Percentiles rank a stretch among this genome's conserved stretches.
Conservation (phyloP, 2,797 vertebrate genomes). For the Centropyge bicolor region DNA sequence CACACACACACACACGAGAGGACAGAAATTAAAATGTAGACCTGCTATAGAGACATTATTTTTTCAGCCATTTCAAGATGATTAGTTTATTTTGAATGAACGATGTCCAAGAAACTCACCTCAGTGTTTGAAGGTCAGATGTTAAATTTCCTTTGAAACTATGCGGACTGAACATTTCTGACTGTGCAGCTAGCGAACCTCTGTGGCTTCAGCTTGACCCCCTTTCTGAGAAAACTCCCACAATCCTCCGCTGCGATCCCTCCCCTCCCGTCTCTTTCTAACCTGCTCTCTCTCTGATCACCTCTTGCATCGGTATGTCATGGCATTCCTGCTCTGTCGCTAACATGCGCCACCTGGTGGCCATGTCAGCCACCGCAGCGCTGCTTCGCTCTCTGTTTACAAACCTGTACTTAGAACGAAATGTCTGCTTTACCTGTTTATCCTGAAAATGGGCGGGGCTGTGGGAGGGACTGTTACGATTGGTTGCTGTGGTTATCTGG, state of each 20-base stretch:
- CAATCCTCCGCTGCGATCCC: constrained; percentile 54
- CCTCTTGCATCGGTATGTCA: constrained; percentile 77
- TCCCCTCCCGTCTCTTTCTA: constrained; percentile 37
- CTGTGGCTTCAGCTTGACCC: constrained; percentile 15
- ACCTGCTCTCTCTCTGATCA: constrained; percentile 67
- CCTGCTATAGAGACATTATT: neutral
- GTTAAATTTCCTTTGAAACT: constrained; percentile 40
- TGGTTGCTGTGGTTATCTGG: constrained; percentile 17
- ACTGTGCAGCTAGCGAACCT: neutral
- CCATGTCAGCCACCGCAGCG: constrained; percentile 73
- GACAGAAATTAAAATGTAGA: neutral
- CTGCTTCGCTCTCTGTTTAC: constrained; percentile 60
- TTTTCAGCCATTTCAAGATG: neutral
- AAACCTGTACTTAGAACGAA: constrained; percentile 41
- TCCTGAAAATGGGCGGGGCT: constrained; percentile 77
- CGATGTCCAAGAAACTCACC: neutral
- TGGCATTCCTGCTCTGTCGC: constrained; percentile 76
- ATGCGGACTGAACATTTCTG: constrained; percentile 24
- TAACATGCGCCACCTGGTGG: constrained; percentile 74
- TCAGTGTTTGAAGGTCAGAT: constrained; percentile 12
- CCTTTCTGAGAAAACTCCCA: constrained; percentile 64
- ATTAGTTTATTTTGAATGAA: neutral
- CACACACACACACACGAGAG: neutral
- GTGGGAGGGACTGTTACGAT: constrained; percentile 24
- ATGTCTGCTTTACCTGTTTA: constrained; percentile 82